Base-by-base conservation (phyloP, 2,888 invertebrate species). In the Antitype chi region DNA sequence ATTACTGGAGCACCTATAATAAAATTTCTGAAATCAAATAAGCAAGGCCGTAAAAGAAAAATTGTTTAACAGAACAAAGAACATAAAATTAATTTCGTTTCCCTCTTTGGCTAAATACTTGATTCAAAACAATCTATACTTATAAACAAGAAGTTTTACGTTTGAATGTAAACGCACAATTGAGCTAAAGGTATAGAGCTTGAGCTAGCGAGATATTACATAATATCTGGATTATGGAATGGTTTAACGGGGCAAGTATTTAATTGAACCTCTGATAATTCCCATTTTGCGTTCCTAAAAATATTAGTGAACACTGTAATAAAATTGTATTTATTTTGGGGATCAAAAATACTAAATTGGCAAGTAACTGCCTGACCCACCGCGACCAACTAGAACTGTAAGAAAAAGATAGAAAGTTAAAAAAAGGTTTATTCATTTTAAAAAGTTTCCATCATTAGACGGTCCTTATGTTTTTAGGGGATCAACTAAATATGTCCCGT, bases 21-120 rank as follows among this genome's bases (percentile, higher is more conserved):
- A 87, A 84, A 84, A 85, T 87, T 81, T 85, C 72, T 80, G 62
- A 74, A 84, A 89, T 83, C 74, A 86, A 89, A 88, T 86, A 86
- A 81, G 71, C 78, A 85, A 78, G 49, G 52, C 84, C 76, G 63
- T 32, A 15, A 80, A 82, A 80, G 59, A 70, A 80, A 86, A 83
- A 82, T 88, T 87, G 70, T 70, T 71, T 11, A 70, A 11, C 32
- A 70, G 80, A 85, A 88, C 85, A 87, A 89, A 85, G 81, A 82
- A 81, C 70, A 85, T 85, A 53, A 82, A 83, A 88, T 88, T 88
- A 85, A 89, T 88, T 88, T 87, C 63, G 67, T 70, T 80, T 75
- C 25, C 55, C 67, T 28, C 70, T 76, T 70, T 74, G 62, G 60
- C 32, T 74, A 81, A 82, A 84, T 80, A 72, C 79, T 83, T 85